Evolutionary conservation across 2,888 invertebrate species (phyloP), one percentile per base, ranked within the genome.

Genomic region (Malthinus flaveolus): DNA sequence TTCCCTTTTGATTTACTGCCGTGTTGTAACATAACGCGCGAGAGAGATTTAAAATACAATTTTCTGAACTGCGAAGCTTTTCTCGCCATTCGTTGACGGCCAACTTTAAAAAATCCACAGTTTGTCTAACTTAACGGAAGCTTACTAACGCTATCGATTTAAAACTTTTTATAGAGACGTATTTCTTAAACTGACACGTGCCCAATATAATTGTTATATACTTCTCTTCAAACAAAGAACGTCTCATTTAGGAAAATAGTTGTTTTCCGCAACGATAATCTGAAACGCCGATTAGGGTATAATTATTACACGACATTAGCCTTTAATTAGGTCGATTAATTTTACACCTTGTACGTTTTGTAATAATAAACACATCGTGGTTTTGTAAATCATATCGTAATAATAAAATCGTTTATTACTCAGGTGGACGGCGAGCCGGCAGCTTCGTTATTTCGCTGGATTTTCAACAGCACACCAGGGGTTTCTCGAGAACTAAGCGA

Each of bases 371-470:
- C 23, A 23, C 23, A 5, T 23, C 5, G 23, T 23, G 23, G 23
- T 23, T 23, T 23, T 23, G 23, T 23, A 23, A 23, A 23, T 23
- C 23, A 5, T 23, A 23, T 23, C 23, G 5, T 23, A 23, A 23
- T 49, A 55, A 49, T 55, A 49, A 49, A 34, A 34, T 55, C 49
- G 48, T 55, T 55, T 62, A 50, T 61, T 64, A 66, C 64, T 31
- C 86, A 87, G 69, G 78, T 91, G 37, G 88, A 90, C 64, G 89
- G 91, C 0, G 91, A 91, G 74, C 93, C 93, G 7, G 81, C 83
- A 73, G 87, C 84, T 52, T 78, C 82, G 45, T 75, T 78, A 64
- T 87, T 85, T 77, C 81, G 81, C 44, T 87, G 87, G 87, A 84
- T 83, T 71, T 86, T 87, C 79, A 88, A 88, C 79, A 87, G 85